Evolutionary conservation across 2,797 vertebrate species (phyloP).

Genomic region (Petrocephalus schoutedeni): DNA sequence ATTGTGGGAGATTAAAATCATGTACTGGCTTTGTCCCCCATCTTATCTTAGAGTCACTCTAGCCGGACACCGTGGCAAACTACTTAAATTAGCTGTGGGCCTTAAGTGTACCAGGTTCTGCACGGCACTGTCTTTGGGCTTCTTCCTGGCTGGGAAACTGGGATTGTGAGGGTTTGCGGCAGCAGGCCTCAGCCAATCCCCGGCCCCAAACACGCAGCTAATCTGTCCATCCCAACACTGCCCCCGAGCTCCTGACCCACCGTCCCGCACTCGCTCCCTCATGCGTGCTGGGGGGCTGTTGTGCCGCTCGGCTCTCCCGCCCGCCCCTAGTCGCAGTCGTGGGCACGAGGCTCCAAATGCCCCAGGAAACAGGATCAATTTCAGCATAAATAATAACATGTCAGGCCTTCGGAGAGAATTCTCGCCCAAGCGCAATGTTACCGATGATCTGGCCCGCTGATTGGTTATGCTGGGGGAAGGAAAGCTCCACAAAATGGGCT

Average conservation of each 20-base stretch:
- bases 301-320: not conserved
- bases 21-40: not conserved
- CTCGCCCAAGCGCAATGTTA: not conserved
- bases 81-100: slow-evolving; percentile 19
- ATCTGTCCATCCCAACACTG: slow-evolving; percentile 58
- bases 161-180: not conserved
- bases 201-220: slow-evolving; percentile 61
- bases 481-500: not conserved
- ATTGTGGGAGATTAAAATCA: not conserved
- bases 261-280: slow-evolving; percentile 58
- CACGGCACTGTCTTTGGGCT: not conserved
- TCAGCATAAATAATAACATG: not conserved
- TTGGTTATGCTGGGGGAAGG: not conserved
- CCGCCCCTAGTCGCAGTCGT: not conserved
- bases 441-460: not conserved
- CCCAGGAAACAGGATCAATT: not conserved
- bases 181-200: slow-evolving; percentile 32
- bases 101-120: slow-evolving; percentile 8
- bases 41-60: not conserved
- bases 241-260: slow-evolving; percentile 70
- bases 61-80: not conserved
- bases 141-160: slow-evolving; percentile 26
- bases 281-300: slow-evolving; percentile 46
- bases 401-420: slow-evolving; percentile 6
- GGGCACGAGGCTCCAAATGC: not conserved